A percentile compares a stretch with the other conserved stretches of the same genome.
phyloP scores from a whole-genome alignment of 2,797 vertebrate genomes.

The Pseudopleuronectes americanus region DNA sequence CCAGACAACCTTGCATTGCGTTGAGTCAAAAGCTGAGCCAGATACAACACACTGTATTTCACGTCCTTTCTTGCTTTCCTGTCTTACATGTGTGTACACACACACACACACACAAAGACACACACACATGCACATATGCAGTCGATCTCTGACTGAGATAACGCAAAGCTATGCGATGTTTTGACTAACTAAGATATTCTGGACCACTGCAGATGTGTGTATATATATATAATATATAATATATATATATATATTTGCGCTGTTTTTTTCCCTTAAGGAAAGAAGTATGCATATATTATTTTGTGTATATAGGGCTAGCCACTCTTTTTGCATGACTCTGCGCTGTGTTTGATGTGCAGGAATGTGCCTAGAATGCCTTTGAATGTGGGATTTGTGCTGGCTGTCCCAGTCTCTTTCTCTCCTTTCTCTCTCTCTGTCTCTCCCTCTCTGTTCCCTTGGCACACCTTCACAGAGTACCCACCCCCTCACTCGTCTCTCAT shows the following conservation, averaged over 20 bases:
- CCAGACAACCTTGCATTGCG: not conserved
- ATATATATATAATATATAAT: too few relatives aligned
- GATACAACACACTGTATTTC: not conserved
- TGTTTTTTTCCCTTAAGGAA: not conserved
- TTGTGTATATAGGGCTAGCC: slow-evolving; percentile 11
- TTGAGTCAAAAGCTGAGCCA: slow-evolving; percentile 2
- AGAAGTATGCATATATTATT: slow-evolving; percentile 8
- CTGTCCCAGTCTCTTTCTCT: slow-evolving; percentile 45
- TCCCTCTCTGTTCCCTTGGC: slow-evolving; percentile 71
- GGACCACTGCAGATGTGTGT: not conserved
- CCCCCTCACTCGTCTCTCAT: slow-evolving; percentile 47
- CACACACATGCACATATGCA: slow-evolving; percentile 15
- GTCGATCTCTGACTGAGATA: slow-evolving; percentile 25
- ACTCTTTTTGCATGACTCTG: slow-evolving; percentile 43
- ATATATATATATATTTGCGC: too few relatives aligned
- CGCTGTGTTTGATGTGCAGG: slow-evolving; percentile 68
- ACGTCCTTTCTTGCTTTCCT: not conserved
- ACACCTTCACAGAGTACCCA: slow-evolving; percentile 75
- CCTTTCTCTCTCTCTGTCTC: slow-evolving; percentile 22
- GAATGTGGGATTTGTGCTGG: slow-evolving; percentile 71
- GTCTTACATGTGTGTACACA: not conserved
- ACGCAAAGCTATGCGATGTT: slow-evolving; percentile 36
- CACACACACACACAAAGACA: too few relatives aligned
- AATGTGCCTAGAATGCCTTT: slow-evolving; percentile 75
- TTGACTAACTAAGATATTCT: slow-evolving; percentile 23